Base-by-base conservation (phyloP, 2,888 invertebrate genomes). In the Lepidochitona cinerea region DNA sequence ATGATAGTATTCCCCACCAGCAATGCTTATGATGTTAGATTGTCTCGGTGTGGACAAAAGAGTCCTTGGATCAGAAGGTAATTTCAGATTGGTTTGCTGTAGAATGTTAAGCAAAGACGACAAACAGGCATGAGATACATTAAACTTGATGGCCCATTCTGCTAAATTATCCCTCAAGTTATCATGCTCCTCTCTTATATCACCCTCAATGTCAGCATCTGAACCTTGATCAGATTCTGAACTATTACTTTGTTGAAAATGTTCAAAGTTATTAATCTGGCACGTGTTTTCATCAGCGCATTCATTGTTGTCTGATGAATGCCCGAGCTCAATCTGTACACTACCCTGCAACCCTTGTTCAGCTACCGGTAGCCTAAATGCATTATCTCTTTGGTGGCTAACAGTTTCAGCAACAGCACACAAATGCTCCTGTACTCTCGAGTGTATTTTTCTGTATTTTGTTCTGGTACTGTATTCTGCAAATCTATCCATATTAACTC, bases 41-140 rank as follows among this genome's bases (percentile, higher is more conserved):
- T 1, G 0, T 14, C 29, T 49, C 12, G 78, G 79, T 32, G 79
- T 79, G 37, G 75, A 23, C 0, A 81, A 52, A 0, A 79, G 49
- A 35, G 81, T 78, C 53, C 76, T 67, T 12, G 77, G 68, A 75
- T 81, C 81, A 68, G 75, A 79, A 18, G 79, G 81, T 5, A 81
- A 64, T 23, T 66, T 52, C 26, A 4, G 14, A 29, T 64, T 67
- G 1, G 70, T 71, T 33, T 73, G 23, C 32, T 53, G 7, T 7
- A 65, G 36, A 12, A 65, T 65, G 7, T 65, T 7, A 7, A 65
- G 36, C 29, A 35, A 23, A 6, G 23, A 26, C 7, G 65, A 65
- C 23, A 65, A 23, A 29, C 32, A 26, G 7, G 65, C 32, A 65
- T 65, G 65, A 7, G 65, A 65, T 9, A 35, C 33, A 32, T 65